Conservation (phyloP, 2,113 vertebrate species). For the Calyptomena viridis region DNA sequence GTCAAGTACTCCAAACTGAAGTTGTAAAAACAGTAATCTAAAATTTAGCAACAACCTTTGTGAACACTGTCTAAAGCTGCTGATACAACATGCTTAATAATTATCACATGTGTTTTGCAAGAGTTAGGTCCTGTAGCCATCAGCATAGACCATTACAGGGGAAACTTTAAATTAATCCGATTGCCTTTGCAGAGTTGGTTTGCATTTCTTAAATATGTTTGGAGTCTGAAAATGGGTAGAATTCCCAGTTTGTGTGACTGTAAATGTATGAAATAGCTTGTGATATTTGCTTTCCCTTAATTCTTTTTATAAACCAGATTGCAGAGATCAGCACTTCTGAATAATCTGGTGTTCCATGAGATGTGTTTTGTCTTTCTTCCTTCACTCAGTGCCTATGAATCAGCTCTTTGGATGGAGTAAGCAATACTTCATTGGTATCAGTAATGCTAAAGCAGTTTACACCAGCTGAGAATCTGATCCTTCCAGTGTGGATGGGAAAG, state of each 20-base stretch:
- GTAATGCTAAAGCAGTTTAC: not conserved
- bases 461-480: not conserved
- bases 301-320: not conserved
- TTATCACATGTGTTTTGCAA: not conserved
- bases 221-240: not conserved
- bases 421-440: not conserved
- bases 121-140: not conserved
- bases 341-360: not conserved
- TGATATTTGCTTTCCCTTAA: not conserved
- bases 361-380: not conserved
- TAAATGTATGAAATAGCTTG: not conserved
- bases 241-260: not conserved
- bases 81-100: not conserved
- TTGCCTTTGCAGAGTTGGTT: not conserved
- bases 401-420: not conserved
- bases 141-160: not conserved
- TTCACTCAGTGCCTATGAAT: not conserved
- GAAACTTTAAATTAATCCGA: not conserved
- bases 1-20: not conserved
- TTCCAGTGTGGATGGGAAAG: not conserved
- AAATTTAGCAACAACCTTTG: not conserved
- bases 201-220: not conserved
- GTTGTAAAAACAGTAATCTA: not conserved
- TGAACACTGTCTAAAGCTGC: not conserved
- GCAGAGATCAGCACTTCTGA: not conserved